These are phyloP conservation scores for Ophion obscuratus DNA, from an alignment of 2,888 invertebrate genomes.

Conservation along the genomic window DNA sequence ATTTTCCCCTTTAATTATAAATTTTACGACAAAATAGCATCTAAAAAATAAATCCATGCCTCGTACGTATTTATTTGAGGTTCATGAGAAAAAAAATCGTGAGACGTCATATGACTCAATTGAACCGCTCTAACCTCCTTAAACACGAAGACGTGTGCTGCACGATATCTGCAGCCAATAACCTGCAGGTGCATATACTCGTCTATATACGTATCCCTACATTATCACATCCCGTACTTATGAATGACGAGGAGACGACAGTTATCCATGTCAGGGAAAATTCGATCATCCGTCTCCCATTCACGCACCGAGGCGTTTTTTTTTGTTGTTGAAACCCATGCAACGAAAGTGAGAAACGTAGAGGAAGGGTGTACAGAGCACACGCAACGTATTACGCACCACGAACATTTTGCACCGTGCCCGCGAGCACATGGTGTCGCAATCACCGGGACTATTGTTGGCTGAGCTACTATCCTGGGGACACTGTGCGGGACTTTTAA, in stretches of 20 bases:
- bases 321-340: constrained; percentile 10
- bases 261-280: constrained; percentile 26
- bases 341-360: constrained; percentile 17
- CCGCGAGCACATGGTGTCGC: constrained; percentile 75
- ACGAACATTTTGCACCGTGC: constrained; percentile 41
- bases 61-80: no score
- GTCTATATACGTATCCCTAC: no score
- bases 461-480: constrained; percentile 37
- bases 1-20: no score
- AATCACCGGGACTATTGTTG: constrained; percentile 78
- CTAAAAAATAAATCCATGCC: no score
- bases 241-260: constrained; percentile 38
- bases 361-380: constrained; percentile 55
- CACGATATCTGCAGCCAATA: neutral
- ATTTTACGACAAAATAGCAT: no score
- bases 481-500: constrained; percentile 64
- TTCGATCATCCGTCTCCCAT: constrained; percentile 29
- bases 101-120: no score
- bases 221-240: neutral
- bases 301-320: constrained; percentile 44
- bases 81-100: no score
- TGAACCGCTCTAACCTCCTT: no score
- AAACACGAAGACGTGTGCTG: no score
- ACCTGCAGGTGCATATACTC: constrained; percentile 27
- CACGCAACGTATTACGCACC: constrained; percentile 33